phyloP scores from a whole-genome alignment of 2,888 invertebrate species.

The Psococerastis gibbosa region DNA sequence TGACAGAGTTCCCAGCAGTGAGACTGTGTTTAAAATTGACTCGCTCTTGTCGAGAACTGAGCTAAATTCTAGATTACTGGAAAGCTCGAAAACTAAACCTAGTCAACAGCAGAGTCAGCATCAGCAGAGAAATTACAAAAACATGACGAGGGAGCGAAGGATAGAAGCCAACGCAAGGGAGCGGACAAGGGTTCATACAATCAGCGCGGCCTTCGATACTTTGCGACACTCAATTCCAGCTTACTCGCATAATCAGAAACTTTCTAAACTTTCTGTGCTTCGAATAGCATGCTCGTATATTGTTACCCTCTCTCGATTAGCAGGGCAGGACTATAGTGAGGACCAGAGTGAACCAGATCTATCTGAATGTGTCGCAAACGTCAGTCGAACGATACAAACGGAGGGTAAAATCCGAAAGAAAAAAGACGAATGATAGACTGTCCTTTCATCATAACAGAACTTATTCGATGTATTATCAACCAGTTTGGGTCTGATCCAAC shows the following conservation, averaged over 20 bases:
- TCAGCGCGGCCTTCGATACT: constrained; percentile 87
- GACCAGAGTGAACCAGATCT: constrained; percentile 41
- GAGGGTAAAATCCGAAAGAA: constrained; percentile 77
- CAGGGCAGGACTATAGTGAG: constrained; percentile 45
- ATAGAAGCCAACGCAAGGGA: constrained; percentile 91
- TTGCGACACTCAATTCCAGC: constrained; percentile 68
- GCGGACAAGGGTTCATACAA: constrained; percentile 82
- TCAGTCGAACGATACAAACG: constrained; percentile 82
- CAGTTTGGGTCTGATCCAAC: too few species aligned
- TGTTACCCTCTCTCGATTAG: constrained; percentile 59
- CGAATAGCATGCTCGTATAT: constrained; percentile 90
- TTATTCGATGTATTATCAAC: too few species aligned
- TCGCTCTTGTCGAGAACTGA: neutral
- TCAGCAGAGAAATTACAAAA: constrained; percentile 83
- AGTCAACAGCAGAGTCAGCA: constrained; percentile 26
- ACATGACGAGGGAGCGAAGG: constrained; percentile 81
- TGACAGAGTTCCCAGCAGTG: neutral
- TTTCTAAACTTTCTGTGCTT: constrained; percentile 80
- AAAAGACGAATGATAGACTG: constrained; percentile 42
- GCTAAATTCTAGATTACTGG: neutral
- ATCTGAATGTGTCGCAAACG: constrained; percentile 60
- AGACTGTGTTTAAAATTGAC: neutral
- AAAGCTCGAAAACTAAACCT: constrained; percentile 11
- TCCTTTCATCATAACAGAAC: too few species aligned
- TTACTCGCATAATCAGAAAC: constrained; percentile 82